Evolutionary conservation across 2,797 vertebrate species (phyloP).

Genomic region (Cyclura pinguis): DNA sequence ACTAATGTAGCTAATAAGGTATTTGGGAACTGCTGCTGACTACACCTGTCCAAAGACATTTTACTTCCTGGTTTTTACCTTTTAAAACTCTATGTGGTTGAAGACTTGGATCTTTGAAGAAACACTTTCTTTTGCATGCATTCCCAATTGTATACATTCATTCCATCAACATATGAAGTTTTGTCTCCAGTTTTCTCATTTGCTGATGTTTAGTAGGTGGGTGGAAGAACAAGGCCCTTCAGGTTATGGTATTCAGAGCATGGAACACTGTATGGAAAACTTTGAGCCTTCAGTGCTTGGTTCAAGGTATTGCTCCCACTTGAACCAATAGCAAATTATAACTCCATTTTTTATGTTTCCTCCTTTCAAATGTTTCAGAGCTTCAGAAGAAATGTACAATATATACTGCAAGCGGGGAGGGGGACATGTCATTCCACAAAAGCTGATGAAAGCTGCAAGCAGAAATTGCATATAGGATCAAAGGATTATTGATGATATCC

Average conservation of each 20-base stretch:
- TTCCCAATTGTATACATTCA: too few species aligned
- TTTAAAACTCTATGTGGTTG: background rate
- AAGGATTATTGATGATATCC: constrained; percentile 10
- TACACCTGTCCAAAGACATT: background rate
- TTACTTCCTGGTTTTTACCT: background rate
- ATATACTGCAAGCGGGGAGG: accelerated
- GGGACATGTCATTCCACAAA: background rate
- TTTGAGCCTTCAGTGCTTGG: background rate
- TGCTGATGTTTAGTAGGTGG: background rate
- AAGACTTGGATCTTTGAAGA: background rate
- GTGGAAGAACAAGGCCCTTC: background rate
- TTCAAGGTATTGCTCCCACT: accelerated
- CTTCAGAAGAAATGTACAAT: background rate
- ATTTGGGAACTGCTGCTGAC: background rate
- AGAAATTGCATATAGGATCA: background rate
- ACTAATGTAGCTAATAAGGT: background rate
- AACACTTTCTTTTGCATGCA: background rate
- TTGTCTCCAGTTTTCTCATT: background rate
- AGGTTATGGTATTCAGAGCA: background rate
- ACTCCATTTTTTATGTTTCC: background rate
- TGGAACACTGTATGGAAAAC: background rate
- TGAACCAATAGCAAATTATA: constrained; percentile 31
- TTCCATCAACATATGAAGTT: background rate
- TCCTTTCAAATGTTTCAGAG: constrained; percentile 32
- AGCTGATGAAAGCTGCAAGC: background rate